Percentiles rank a stretch among this genome's conserved stretches.
Conservation (phyloP, 2,888 invertebrate genomes). For the Xestia ashworthii region DNA sequence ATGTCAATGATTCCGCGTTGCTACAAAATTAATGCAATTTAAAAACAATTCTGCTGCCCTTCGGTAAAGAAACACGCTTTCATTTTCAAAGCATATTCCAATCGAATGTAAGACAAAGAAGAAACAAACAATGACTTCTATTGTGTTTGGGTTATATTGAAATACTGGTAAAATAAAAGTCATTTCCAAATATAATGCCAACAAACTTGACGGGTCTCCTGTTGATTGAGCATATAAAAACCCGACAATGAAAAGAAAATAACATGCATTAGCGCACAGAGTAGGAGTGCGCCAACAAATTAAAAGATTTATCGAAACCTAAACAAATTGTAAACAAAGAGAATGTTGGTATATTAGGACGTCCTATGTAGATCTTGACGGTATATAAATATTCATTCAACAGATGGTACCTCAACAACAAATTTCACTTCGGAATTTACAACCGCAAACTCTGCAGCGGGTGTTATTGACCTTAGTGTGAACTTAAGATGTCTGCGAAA, state of each 20-base stretch:
- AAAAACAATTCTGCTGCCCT: conserved; percentile 43
- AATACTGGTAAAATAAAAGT: conserved; percentile 26
- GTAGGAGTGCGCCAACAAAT: neutral
- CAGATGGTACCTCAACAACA: conserved; percentile 17
- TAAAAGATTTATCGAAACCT: conserved; percentile 20
- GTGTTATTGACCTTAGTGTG: conserved; percentile 41
- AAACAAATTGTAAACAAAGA: conserved; percentile 29
- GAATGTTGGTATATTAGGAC: conserved; percentile 5
- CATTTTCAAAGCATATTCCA: conserved; percentile 5
- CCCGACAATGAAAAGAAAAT: neutral
- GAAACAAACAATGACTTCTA: conserved; percentile 12
- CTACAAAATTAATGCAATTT: conserved; percentile 56
- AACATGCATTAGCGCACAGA: conserved; percentile 12
- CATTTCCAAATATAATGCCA: conserved; percentile 23
- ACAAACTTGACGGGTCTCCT: conserved; percentile 11
- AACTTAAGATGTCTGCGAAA: conserved; percentile 31
- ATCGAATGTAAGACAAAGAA: conserved; percentile 22
- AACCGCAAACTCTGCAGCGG: conserved; percentile 15
- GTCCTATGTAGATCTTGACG: conserved; percentile 5
- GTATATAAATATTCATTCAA: conserved; percentile 31
- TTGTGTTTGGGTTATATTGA: conserved; percentile 21
- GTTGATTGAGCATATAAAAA: neutral
- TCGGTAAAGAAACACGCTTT: conserved; percentile 13
- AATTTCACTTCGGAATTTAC: conserved; percentile 39
- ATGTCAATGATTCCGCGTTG: conserved; percentile 70